Percentiles rank a stretch among this genome's conserved stretches.
Evolutionary conservation across 2,113 vertebrate genomes (phyloP).

Genomic region (Haliaeetus leucogaster): DNA sequence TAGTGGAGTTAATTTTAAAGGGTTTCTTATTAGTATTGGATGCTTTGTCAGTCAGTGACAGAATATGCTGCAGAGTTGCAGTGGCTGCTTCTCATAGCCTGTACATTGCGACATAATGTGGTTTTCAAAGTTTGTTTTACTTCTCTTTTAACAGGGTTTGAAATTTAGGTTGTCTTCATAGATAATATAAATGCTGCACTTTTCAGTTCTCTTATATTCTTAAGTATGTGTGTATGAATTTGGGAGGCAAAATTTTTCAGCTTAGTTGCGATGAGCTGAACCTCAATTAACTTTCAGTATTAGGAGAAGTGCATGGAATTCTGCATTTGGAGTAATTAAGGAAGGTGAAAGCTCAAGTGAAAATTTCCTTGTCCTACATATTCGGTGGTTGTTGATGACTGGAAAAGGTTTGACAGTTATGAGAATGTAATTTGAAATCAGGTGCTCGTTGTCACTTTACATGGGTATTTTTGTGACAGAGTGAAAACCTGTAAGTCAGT

Average conservation of each 20-base stretch:
- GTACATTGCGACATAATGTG: accelerated
- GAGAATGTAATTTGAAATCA: neutral
- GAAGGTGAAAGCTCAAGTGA: neutral
- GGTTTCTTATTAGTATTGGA: neutral
- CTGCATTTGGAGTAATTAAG: neutral
- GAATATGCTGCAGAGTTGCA: neutral
- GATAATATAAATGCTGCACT: neutral
- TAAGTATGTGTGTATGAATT: neutral
- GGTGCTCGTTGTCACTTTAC: neutral
- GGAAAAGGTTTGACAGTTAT: neutral
- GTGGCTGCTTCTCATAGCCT: neutral
- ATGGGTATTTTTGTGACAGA: neutral
- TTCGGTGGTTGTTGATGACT: neutral
- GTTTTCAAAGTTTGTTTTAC: neutral
- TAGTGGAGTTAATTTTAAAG: slow-evolving; percentile 36
- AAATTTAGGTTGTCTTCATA: neutral
- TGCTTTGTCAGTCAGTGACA: neutral
- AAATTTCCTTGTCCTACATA: neutral
- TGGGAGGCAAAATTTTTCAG: neutral
- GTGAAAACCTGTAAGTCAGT: neutral
- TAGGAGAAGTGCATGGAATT: neutral
- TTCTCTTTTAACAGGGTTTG: neutral
- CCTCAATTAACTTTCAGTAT: neutral
- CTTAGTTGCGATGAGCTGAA: neutral
- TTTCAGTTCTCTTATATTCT: neutral